Conservation (phyloP, 2,888 invertebrate genomes). For the Epinotia demarniana region DNA sequence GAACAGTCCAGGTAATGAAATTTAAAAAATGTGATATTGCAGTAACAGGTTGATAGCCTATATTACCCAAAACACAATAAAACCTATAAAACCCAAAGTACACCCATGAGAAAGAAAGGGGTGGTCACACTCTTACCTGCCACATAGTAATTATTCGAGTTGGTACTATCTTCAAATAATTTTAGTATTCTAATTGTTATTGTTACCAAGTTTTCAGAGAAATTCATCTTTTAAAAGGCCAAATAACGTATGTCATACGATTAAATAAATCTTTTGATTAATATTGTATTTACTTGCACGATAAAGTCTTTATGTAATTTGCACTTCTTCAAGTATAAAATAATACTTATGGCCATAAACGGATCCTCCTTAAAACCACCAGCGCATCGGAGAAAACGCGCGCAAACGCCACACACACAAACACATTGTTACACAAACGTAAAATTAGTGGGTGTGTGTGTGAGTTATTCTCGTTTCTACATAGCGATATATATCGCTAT, state of each 20-base stretch:
- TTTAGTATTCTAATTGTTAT: neutral
- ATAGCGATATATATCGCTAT: slow-evolving; percentile 46
- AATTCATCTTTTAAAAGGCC: neutral
- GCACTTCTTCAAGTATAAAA: neutral
- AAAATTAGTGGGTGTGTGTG: slow-evolving; percentile 50
- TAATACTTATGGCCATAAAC: slow-evolving; percentile 23
- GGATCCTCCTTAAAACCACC: slow-evolving; percentile 40
- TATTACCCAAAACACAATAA: no score
- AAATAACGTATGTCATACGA: no score
- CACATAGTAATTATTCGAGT: no score
- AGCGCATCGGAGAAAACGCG: slow-evolving; percentile 54
- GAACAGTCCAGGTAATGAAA: no score
- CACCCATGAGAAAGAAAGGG: no score
- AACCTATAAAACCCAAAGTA: no score
- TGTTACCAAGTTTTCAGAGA: neutral
- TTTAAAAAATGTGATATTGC: no score
- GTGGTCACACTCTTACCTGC: no score
- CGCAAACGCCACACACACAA: slow-evolving; percentile 47
- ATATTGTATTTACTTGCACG: neutral
- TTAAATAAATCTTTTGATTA: neutral
- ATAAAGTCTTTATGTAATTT: neutral
- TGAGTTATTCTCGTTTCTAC: slow-evolving; percentile 49
- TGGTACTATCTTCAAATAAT: no score
- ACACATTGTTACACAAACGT: slow-evolving; percentile 41
- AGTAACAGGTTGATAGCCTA: no score